Evolutionary conservation across 2,797 vertebrate species (phyloP).

Genomic region (Cetoscarus ocellatus): DNA sequence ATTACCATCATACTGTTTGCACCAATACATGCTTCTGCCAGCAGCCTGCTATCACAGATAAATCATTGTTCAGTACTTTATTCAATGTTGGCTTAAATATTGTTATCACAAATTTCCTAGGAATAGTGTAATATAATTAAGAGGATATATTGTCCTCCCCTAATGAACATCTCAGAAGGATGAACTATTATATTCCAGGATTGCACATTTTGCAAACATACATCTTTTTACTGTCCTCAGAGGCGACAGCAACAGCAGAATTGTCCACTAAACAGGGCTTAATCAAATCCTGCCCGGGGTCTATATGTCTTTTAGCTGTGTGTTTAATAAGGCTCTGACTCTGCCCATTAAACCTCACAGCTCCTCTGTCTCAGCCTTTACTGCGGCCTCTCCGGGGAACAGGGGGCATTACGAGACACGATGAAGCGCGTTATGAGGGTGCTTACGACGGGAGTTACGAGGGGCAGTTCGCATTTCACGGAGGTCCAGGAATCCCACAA

Average conservation of each 20-base stretch:
- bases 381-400: slow-evolving; percentile 73
- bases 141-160: too few species aligned
- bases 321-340: slow-evolving; percentile 74
- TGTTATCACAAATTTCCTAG: too few species aligned
- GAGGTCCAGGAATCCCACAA: slow-evolving; percentile 83
- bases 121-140: too few species aligned
- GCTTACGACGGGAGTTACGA: slow-evolving; percentile 80
- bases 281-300: slow-evolving; percentile 75
- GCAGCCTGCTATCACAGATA: too few species aligned
- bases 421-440: slow-evolving; percentile 78
- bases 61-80: too few species aligned
- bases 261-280: slow-evolving; percentile 65
- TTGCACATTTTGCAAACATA: slow-evolving; percentile 30
- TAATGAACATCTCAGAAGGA: background rate
- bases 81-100: too few species aligned
- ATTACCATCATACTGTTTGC: too few species aligned
- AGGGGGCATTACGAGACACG: slow-evolving; percentile 76
- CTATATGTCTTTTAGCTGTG: slow-evolving; percentile 73
- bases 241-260: slow-evolving; percentile 40
- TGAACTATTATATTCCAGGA: slow-evolving; percentile 12
- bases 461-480: slow-evolving; percentile 86
- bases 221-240: slow-evolving; percentile 32
- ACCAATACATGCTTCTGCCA: too few species aligned
- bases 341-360: slow-evolving; percentile 74
- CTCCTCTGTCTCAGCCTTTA: slow-evolving; percentile 77